Percentiles rank a stretch among this genome's conserved stretches.
These are phyloP conservation scores for Lepus oiostolus DNA, from an alignment of 2,797 vertebrate species.

Conservation along the genomic window DNA sequence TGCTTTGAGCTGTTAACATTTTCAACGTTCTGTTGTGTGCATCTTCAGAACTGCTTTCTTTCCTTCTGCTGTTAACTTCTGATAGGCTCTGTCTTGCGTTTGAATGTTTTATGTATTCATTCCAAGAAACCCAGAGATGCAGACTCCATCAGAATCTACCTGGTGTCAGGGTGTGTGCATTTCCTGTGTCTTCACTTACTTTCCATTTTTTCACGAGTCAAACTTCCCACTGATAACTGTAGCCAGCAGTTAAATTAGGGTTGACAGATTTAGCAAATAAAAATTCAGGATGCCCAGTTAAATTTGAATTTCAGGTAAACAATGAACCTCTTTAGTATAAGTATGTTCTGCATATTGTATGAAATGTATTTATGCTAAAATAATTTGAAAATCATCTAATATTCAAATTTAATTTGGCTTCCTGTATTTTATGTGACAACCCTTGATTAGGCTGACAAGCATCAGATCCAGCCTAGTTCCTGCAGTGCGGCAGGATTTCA, in stretches of 20 bases:
- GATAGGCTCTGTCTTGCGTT: neutral
- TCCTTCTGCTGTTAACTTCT: neutral
- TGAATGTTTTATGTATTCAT: slow-evolving; percentile 1
- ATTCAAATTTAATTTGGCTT: neutral
- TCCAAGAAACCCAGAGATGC: neutral
- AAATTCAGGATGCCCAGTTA: slow-evolving; percentile 34
- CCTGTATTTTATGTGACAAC: slow-evolving; percentile 23
- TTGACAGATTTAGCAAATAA: slow-evolving; percentile 42
- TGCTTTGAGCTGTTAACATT: slow-evolving; percentile 3
- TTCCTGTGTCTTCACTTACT: slow-evolving; percentile 51
- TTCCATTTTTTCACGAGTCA: slow-evolving; percentile 39
- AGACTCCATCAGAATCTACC: neutral
- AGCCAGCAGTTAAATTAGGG: slow-evolving; percentile 23
- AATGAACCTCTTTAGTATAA: neutral
- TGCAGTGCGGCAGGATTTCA: neutral
- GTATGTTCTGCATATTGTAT: slow-evolving; percentile 16
- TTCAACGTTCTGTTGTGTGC: neutral
- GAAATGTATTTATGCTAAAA: slow-evolving; percentile 12
- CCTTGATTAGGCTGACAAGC: neutral
- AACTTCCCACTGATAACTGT: slow-evolving; percentile 11
- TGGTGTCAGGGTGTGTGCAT: neutral
- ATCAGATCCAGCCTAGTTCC: neutral
- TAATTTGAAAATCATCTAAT: slow-evolving; percentile 16
- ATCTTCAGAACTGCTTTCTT: neutral
- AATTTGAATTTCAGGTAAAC: slow-evolving; percentile 64